Evolutionary conservation across 2,113 vertebrate genomes (phyloP), one percentile per base, ranked within the genome.

Genomic region (Rutilus rutilus): DNA sequence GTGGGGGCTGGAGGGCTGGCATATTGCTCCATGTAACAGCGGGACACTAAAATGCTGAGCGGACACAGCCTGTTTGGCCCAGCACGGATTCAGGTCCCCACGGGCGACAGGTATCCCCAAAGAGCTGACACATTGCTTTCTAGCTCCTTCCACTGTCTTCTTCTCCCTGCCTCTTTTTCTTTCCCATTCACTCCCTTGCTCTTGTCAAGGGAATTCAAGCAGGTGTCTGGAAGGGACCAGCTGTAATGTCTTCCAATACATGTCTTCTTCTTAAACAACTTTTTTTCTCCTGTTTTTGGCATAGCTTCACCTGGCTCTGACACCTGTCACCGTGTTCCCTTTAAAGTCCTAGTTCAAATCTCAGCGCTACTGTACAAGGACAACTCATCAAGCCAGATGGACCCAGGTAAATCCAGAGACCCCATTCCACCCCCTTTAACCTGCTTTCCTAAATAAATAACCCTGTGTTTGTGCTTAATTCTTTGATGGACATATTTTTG

Each of bases 371-470:
- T 23, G 54, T 57, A 57, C 91, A 93, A 94, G 91, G 92, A 91
- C 91, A 87, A 90, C 90, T 91, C 90, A 90, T 88, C 54, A 89
- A 23, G 91, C 93, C 94, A 95, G 93, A 94, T 94, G 93, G 93
- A 91, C 91, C 42, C 10, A 69, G 45, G 7, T 65, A 50, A 50
- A 81, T 81, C 23, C 5, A 33, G 25, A 67, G 15, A 47, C 62
- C 25, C 27, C 25, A 45, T 67, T 67, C 17, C 21, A 50, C 6
- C 60, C 25, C 62, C n/a, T 69, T 82, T 69, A 30, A 52, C 79
- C 62, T 11, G 14, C 25, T 81, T 9, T 23, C 19, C 4, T 33
- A 30, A 6, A 67, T 36, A 69, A 69, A 47, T 47, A 81, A 64
- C 59, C 7, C 14, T 17, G 17, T 69, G 23, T 52, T 33, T 67